Evolutionary conservation across 2,113 vertebrate species (phyloP).

Genomic region (Platysteira castanea): DNA sequence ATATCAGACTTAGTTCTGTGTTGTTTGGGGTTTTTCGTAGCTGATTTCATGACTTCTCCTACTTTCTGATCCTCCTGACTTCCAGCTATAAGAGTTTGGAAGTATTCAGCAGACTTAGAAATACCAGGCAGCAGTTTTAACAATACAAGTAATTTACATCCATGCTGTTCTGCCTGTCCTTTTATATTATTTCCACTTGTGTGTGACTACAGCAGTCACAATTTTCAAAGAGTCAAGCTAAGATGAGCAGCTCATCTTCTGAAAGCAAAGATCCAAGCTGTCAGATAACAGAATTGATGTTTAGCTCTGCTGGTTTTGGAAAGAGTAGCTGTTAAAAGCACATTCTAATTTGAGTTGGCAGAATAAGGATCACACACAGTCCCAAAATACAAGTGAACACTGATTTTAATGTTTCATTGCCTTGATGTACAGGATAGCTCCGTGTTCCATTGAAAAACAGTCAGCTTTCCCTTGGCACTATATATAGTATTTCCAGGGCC

Average conservation of each 20-base stretch:
- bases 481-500: background rate
- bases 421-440: background rate
- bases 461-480: slow-evolving; percentile 17
- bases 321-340: slow-evolving; percentile 40
- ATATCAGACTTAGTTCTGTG: background rate
- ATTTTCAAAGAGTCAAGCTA: background rate
- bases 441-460: background rate
- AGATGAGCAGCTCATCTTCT: background rate
- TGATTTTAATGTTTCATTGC: slow-evolving; percentile 27
- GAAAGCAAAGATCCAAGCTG: slow-evolving; percentile 1
- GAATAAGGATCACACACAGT: slow-evolving; percentile 22
- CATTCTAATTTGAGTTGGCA: slow-evolving; percentile 29
- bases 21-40: background rate
- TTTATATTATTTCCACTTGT: background rate
- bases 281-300: slow-evolving; percentile 13
- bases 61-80: background rate
- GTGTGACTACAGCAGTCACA: background rate
- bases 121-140: background rate
- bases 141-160: background rate
- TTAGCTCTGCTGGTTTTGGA: slow-evolving; percentile 17
- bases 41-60: background rate
- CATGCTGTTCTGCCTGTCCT: background rate
- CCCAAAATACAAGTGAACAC: slow-evolving; percentile 22
- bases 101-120: background rate
- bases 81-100: background rate